A percentile compares a stretch with the other conserved stretches of the same genome.
Evolutionary conservation across 2,888 invertebrate species (phyloP).

Genomic region (Trimorus sp.): DNA sequence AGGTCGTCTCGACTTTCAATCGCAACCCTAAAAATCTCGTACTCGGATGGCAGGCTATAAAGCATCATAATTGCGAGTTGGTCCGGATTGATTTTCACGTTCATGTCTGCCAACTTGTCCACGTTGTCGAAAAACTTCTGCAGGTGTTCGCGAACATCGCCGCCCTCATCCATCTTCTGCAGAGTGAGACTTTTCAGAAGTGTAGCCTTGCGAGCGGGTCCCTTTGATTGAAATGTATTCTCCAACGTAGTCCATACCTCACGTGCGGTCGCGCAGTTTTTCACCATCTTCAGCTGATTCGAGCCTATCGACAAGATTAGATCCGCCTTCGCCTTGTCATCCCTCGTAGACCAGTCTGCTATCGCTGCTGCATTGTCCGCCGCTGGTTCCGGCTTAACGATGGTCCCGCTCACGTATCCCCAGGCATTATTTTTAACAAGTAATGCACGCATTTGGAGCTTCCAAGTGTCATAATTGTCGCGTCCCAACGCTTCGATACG

Average conservation of each 20-base stretch:
- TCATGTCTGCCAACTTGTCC: constrained; percentile 29
- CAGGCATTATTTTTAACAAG: constrained; percentile 16
- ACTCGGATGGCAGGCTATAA: constrained; percentile 52
- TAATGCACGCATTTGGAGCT: constrained; percentile 25
- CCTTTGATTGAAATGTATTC: constrained; percentile 13
- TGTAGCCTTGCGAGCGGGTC: constrained; percentile 21
- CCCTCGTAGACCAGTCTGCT: not conserved
- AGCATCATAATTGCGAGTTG: constrained; percentile 40
- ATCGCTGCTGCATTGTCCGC: constrained; percentile 6
- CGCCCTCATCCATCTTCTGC: constrained; percentile 21
- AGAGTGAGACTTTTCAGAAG: constrained; percentile 11
- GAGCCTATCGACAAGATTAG: constrained; percentile 4
- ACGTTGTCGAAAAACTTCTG: constrained; percentile 11
- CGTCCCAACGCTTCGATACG: constrained; percentile 17
- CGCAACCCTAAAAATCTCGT: constrained; percentile 51
- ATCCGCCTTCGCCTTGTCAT: constrained; percentile 26
- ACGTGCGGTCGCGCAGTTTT: constrained; percentile 10
- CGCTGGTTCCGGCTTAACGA: constrained; percentile 7
- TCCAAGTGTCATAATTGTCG: constrained; percentile 25
- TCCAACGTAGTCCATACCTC: constrained; percentile 11
- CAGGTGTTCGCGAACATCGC: constrained; percentile 29
- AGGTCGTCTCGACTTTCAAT: constrained; percentile 31
- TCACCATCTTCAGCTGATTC: constrained; percentile 5
- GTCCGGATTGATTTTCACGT: constrained; percentile 24
- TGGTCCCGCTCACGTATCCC: constrained; percentile 8